A percentile compares a stretch with the other conserved stretches of the same genome.
Evolutionary conservation across 35 echinoderm and acorn worm species (phyloP).

Genomic region (Eucidaris tribuloides): DNA sequence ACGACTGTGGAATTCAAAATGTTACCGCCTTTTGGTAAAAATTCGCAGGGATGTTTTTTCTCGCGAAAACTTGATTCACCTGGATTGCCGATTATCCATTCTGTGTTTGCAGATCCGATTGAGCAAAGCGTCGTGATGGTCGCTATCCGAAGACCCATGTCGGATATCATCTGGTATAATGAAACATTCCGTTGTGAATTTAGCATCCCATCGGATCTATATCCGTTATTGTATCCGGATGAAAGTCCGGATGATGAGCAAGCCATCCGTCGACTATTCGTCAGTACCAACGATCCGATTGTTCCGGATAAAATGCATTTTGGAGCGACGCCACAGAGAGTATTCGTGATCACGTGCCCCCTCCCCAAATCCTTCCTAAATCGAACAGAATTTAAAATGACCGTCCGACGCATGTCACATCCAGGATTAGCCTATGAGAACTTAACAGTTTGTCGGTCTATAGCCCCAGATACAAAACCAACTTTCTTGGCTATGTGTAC

Average conservation of each 20-base stretch:
- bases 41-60: constrained; percentile 49
- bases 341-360: constrained; percentile 70
- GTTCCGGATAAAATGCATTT: constrained; percentile 46
- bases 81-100: constrained; percentile 57
- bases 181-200: constrained; percentile 62
- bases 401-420: constrained; percentile 25
- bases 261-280: background rate
- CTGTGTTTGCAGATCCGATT: constrained; percentile 40
- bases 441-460: constrained; percentile 18
- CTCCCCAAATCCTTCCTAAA: constrained; percentile 16
- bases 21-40: no score
- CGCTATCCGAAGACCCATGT: constrained; percentile 38
- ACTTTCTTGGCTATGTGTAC: constrained; percentile 60
- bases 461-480: background rate
- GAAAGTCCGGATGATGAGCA: no score
- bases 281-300: constrained; percentile 55
- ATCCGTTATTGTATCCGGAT: no score
- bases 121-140: constrained; percentile 30
- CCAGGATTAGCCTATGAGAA: constrained; percentile 7
- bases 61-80: background rate
- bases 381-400: constrained; percentile 36
- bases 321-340: constrained; percentile 36
- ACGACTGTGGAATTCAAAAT: no score
- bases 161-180: constrained; percentile 24
- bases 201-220: background rate